Evolutionary conservation across 2,113 vertebrate species (phyloP).

Genomic region (Gobio gobio): DNA sequence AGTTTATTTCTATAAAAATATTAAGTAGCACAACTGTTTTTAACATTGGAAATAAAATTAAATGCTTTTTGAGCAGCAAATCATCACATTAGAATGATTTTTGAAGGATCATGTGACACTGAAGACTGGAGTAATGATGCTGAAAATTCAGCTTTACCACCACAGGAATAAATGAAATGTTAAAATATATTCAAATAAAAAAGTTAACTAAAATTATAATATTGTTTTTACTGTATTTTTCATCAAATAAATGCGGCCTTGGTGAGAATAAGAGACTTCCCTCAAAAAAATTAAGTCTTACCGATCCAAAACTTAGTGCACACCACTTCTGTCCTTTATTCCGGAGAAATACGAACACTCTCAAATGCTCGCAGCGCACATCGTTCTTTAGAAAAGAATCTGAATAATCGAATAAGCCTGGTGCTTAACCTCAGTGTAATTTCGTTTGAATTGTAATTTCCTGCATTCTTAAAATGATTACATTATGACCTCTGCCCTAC

Average conservation of each 20-base stretch:
- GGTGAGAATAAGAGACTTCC: background rate
- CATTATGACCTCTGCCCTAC: slow-evolving; percentile 37
- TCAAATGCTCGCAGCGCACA: background rate
- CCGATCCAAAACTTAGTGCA: background rate
- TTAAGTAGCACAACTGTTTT: too few species aligned
- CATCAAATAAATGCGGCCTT: background rate
- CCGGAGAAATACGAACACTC: background rate
- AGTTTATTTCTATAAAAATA: too few species aligned
- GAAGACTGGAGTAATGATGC: background rate
- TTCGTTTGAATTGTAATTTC: slow-evolving; percentile 45
- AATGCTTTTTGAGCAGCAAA: too few species aligned
- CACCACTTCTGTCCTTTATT: slow-evolving; percentile 1
- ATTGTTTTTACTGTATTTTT: background rate
- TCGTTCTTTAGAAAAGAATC: slow-evolving; percentile 14
- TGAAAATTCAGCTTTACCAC: background rate
- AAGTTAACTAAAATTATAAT: background rate
- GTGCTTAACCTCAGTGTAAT: slow-evolving; percentile 40
- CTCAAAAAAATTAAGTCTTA: background rate
- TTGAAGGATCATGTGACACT: background rate
- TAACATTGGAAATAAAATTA: too few species aligned
- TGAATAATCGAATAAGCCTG: slow-evolving; percentile 40
- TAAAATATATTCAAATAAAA: background rate
- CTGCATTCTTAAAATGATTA: slow-evolving; percentile 49
- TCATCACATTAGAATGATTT: too few species aligned
- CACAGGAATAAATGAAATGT: background rate